A percentile compares a stretch with the other conserved stretches of the same genome.
Conservation (phyloP, 1,140 invertebrate genomes). For the Globodera ellingtonae region DNA sequence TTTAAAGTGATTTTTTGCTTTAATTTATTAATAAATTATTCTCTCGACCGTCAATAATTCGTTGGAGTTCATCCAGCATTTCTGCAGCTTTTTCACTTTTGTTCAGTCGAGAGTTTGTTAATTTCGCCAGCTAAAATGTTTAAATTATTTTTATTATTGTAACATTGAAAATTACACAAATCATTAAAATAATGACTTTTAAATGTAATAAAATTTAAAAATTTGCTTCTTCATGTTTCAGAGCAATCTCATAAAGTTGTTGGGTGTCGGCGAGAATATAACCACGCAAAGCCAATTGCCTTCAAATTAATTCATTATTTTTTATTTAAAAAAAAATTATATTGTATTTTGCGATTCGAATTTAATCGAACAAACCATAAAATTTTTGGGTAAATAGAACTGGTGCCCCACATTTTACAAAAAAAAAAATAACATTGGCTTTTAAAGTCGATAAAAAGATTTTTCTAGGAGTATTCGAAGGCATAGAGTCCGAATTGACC, state of each 20-base stretch:
- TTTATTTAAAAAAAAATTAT: not conserved
- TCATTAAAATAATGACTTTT: not conserved
- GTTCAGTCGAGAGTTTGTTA: conserved; percentile 9
- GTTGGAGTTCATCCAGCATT: not conserved
- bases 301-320: not conserved
- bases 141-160: not conserved
- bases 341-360: not conserved
- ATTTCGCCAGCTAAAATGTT: conserved; percentile 28
- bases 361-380: no score
- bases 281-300: conserved; percentile 76
- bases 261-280: conserved; percentile 75
- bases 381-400: no score
- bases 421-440: not conserved
- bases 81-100: not conserved
- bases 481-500: no score
- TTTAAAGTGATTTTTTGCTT: not conserved
- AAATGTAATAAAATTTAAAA: conserved; percentile 5
- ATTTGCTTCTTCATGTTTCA: conserved; percentile 43
- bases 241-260: conserved; percentile 64
- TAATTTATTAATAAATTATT: not conserved
- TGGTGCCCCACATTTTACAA: not conserved
- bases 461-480: no score
- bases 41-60: not conserved
- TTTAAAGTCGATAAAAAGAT: no score
- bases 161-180: not conserved